Evolutionary conservation across 2,888 invertebrate genomes (phyloP).

Genomic region (Marronus borbonicus): DNA sequence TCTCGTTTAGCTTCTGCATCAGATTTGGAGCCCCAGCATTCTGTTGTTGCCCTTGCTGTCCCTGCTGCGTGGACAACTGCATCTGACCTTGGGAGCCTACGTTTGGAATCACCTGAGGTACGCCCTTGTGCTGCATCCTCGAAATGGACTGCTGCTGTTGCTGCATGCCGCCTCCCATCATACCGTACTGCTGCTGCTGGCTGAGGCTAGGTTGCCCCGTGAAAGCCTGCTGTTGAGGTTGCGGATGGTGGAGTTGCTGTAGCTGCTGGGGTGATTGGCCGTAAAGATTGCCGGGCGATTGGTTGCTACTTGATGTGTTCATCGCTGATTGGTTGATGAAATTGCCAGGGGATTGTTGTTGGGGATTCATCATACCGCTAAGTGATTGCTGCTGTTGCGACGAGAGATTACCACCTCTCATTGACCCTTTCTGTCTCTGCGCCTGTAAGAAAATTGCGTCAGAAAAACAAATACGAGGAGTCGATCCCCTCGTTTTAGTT

Average conservation of each 20-base stretch:
- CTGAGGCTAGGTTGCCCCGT: conserved; percentile 29
- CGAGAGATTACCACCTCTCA: conserved; percentile 71
- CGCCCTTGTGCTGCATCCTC: conserved; percentile 70
- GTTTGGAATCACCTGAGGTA: conserved; percentile 72
- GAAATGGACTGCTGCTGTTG: conserved; percentile 48
- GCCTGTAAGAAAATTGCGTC: conserved; percentile 67
- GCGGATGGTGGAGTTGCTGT: conserved; percentile 60
- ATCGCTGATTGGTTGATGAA: not conserved
- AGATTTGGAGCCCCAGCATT: conserved; percentile 79
- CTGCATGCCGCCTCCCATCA: conserved; percentile 53
- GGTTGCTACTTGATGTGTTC: conserved; percentile 57
- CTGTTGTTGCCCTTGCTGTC: conserved; percentile 68
- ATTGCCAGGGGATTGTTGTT: conserved; percentile 56
- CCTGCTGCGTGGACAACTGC: conserved; percentile 68
- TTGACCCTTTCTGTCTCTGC: conserved; percentile 76
- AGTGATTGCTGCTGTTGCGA: conserved; percentile 62
- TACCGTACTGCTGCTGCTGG: conserved; percentile 47
- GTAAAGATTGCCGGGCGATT: conserved; percentile 53
- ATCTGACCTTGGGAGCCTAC: conserved; percentile 67
- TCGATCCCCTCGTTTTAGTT: not conserved
- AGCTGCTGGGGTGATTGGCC: conserved; percentile 59
- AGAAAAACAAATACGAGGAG: conserved; percentile 13
- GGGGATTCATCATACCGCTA: not conserved
- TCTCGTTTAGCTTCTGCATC: conserved; percentile 92
- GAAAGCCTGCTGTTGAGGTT: conserved; percentile 52